Evolutionary conservation across 1,140 invertebrate genomes (phyloP).

Genomic region (Bombus vancouverensis): DNA sequence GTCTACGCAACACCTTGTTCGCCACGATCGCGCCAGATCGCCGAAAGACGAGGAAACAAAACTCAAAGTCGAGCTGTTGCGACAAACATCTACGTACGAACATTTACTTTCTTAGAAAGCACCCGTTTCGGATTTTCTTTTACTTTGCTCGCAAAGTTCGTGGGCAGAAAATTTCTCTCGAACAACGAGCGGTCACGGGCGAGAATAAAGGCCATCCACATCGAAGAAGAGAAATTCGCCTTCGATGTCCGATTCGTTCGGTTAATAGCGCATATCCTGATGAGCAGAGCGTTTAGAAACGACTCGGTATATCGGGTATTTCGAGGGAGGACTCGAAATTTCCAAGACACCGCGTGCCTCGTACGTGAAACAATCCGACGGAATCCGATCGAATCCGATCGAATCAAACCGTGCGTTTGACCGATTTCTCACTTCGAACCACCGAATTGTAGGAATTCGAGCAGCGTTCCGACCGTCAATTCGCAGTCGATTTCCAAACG

Average conservation of each 20-base stretch:
- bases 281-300: not conserved
- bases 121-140: not conserved
- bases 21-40: too few relatives aligned
- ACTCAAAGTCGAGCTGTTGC: too few relatives aligned
- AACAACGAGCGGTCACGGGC: not conserved
- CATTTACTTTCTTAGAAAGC: not conserved
- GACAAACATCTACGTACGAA: not conserved
- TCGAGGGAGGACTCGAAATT: not conserved
- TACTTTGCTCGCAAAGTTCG: slow-evolving; percentile 4
- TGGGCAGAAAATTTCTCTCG: not conserved
- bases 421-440: slow-evolving; percentile 59
- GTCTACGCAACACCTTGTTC: too few relatives aligned
- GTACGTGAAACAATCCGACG: slow-evolving; percentile 60
- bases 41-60: too few relatives aligned
- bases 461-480: slow-evolving; percentile 3
- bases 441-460: slow-evolving; percentile 62
- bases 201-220: not conserved
- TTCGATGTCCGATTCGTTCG: too few relatives aligned
- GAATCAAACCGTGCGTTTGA: slow-evolving; percentile 23
- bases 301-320: not conserved
- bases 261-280: not conserved
- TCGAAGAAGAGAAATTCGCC: slow-evolving; percentile 17
- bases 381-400: not conserved
- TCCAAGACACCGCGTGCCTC: slow-evolving; percentile 27
- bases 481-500: slow-evolving; percentile 26